Percentiles rank a stretch among this genome's conserved stretches.
These are phyloP conservation scores for Drosophila simulans DNA, from an alignment of 1,140 invertebrate genomes.

Conservation along the genomic window DNA sequence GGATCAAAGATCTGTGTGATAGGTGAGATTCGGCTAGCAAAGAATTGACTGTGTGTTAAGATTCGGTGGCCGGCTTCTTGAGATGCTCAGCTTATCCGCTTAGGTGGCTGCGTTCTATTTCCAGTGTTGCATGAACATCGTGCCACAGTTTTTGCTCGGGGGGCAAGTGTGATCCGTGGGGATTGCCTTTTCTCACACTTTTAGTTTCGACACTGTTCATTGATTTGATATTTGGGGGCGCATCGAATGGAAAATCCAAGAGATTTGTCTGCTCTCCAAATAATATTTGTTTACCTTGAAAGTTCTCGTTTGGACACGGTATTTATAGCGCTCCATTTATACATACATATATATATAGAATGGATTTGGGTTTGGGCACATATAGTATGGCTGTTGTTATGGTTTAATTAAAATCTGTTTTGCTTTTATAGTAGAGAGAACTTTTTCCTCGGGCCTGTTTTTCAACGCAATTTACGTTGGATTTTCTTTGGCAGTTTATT, in stretches of 20 bases:
- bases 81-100: constrained; percentile 12
- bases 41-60: constrained; percentile 11
- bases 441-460: constrained; percentile 52
- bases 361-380: constrained; percentile 31
- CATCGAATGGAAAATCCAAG: constrained; percentile 42
- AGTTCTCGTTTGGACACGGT: constrained; percentile 54
- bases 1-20: constrained; percentile 30
- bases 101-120: constrained; percentile 59
- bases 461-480: constrained; percentile 66
- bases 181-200: constrained; percentile 41
- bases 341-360: constrained; percentile 21
- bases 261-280: constrained; percentile 58
- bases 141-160: constrained; percentile 32
- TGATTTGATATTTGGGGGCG: constrained; percentile 32
- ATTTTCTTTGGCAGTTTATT: constrained; percentile 57
- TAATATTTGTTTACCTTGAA: constrained; percentile 80
- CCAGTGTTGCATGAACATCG: constrained; percentile 60
- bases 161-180: neutral
- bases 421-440: constrained; percentile 44
- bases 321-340: constrained; percentile 58
- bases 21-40: neutral
- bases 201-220: constrained; percentile 29
- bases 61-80: constrained; percentile 42
- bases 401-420: constrained; percentile 76
- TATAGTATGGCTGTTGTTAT: constrained; percentile 59